Percentiles rank a stretch among this genome's conserved stretches.
phyloP scores from a whole-genome alignment of 2,888 invertebrate species.

The Sabellastarte sp. region DNA sequence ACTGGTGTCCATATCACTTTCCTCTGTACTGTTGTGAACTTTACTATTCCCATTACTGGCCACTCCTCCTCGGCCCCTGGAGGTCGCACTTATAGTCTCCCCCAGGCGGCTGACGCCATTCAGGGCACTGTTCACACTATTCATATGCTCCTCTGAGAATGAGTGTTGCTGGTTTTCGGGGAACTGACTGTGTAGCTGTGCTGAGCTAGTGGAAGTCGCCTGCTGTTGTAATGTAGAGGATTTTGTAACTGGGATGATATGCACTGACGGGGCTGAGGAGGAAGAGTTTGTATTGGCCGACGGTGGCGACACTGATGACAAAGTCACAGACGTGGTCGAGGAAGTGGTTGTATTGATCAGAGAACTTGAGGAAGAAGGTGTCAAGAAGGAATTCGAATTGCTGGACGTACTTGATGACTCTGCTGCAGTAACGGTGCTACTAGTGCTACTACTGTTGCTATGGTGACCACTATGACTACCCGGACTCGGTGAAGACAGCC shows the following conservation, averaged over 20 bases:
- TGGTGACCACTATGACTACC: no score
- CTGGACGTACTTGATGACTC: not conserved
- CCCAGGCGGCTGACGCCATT: no score
- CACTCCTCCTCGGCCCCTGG: no score
- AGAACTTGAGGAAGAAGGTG: conserved; percentile 11
- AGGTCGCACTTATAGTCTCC: no score
- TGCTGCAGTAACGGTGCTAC: not conserved
- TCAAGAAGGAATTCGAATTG: not conserved
- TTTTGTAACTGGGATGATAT: conserved; percentile 27
- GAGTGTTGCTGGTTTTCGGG: no score
- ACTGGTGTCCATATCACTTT: not conserved
- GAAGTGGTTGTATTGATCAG: not conserved
- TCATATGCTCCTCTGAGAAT: conserved; percentile 48
- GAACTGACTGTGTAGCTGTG: no score
- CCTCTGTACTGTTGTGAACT: not conserved
- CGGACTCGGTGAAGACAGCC: conserved; percentile 2
- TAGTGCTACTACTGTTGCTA: not conserved
- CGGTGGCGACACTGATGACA: no score
- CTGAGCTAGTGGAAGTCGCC: no score
- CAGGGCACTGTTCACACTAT: conserved; percentile 41
- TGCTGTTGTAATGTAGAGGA: not conserved
- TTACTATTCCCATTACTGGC: not conserved
- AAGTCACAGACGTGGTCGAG: no score
- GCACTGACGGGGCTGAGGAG: conserved; percentile 27
- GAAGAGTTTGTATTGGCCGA: not conserved